These are phyloP conservation scores for Craseonycteris thonglongyai DNA, from an alignment of 2,113 vertebrate species.

Conservation along the genomic window DNA sequence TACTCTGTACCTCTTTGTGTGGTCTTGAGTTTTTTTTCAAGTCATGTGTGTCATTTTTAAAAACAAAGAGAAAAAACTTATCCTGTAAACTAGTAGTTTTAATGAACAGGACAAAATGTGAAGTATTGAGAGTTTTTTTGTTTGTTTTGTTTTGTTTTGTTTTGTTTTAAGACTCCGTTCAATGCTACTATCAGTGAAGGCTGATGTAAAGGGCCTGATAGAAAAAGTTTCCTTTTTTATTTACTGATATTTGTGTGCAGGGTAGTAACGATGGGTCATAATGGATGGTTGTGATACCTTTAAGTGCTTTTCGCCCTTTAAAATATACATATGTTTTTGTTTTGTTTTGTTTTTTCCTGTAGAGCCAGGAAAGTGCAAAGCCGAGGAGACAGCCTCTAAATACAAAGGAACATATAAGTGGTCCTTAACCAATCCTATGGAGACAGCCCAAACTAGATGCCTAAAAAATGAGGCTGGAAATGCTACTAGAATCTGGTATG, in stretches of 20 bases:
- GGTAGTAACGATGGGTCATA: constrained; percentile 35
- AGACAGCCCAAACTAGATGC: constrained; percentile 70
- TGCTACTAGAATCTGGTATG: constrained; percentile 85
- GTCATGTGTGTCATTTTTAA: neutral
- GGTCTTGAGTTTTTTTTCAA: neutral
- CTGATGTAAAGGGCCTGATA: constrained; percentile 20
- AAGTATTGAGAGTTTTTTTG: neutral
- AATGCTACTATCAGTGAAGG: constrained; percentile 33
- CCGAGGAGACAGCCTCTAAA: constrained; percentile 61
- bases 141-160: too few species aligned
- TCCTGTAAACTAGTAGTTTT: constrained; percentile 7
- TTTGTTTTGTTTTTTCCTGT: too few species aligned
- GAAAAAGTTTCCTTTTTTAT: constrained; percentile 21
- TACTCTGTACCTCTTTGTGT: neutral
- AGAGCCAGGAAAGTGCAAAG: constrained; percentile 79
- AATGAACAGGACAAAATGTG: constrained; percentile 20
- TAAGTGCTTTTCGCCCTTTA: constrained; percentile 48
- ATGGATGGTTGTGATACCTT: constrained; percentile 34
- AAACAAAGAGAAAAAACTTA: neutral
- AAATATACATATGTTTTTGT: constrained; percentile 54
- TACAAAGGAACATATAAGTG: constrained; percentile 84
- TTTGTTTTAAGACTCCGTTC: neutral
- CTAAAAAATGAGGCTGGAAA: constrained; percentile 70
- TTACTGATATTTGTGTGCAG: constrained; percentile 7
- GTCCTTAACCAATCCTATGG: constrained; percentile 75